Evolutionary conservation across 2,113 vertebrate genomes (phyloP).

Genomic region (Upupa epops): DNA sequence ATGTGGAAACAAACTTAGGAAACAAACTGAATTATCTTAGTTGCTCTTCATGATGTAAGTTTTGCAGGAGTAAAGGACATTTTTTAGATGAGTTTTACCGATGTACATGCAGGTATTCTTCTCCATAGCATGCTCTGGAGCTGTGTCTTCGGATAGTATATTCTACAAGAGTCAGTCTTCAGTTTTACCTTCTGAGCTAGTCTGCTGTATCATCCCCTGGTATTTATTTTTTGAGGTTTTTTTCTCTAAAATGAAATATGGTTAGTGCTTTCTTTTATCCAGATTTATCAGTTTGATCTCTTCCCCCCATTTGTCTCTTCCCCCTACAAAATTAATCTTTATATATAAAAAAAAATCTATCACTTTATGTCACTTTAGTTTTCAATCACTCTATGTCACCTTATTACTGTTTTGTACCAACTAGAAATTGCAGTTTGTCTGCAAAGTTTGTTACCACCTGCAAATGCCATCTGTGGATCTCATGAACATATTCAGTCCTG

Average conservation of each 20-base stretch:
- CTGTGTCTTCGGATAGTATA: neutral
- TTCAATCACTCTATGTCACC: neutral
- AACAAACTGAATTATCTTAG: neutral
- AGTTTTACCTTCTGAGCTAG: neutral
- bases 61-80: neutral
- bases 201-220: neutral
- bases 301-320: neutral
- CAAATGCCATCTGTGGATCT: conserved; percentile 4
- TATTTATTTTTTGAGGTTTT: neutral
- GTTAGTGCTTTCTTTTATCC: neutral
- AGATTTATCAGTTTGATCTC: neutral
- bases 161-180: neutral
- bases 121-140: neutral
- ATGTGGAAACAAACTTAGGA: neutral
- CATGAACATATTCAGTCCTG: neutral
- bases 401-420: neutral
- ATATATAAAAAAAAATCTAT: neutral
- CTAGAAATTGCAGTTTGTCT: neutral
- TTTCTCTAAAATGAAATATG: neutral
- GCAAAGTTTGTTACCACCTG: conserved; percentile 2
- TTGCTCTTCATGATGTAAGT: neutral
- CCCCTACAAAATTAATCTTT: neutral
- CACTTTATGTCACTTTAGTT: no score
- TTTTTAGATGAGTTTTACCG: neutral
- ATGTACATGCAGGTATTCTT: neutral